Base-by-base conservation (phyloP, 2,797 vertebrate species). In the Eulemur rubriventer region DNA sequence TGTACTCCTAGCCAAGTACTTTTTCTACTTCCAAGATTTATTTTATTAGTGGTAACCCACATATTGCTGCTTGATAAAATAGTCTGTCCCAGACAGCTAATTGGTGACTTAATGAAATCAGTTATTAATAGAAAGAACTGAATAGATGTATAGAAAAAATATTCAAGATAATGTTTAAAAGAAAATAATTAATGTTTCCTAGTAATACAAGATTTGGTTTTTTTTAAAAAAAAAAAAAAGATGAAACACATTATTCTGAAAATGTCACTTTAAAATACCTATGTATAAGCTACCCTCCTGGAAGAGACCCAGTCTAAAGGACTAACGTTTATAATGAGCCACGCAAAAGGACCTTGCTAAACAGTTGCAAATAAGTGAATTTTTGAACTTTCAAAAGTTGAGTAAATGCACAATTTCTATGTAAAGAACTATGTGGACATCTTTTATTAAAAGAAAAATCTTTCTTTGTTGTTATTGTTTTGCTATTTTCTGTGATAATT, bases 1-100 rank as follows among this genome's bases (percentile, higher is more conserved):
- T 72, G 2, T 41, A 41, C 38, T 83, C 70, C 61, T 59, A 50
- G 33, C 26, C 65, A 55, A 67, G 24, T 57, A 65, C 13, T 30
- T 80, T 76, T n/a, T 91, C 59, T 85, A 16, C 26, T 61, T 50
- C 0, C 10, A 75, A 75, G 65, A 52, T 86, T 86, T 24, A 72
- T 79, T 73, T 89, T 95, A 67, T 72, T n/a, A 79, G 76, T 91
- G 70, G 20, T 41, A 82, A 78, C 30, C n/a, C 61, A 94, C 67
- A 82, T 72, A 73, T 20, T 50, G 26, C n/a, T 87, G 41, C 57
- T 90, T 79, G 57, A 90, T 73, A 48, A 87, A 90, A 83, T 69
- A 84, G 75, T 63, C 38, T 59, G 57, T 76, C 72, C 61, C 30
- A 72, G 57, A 61, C 8, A 84, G 52, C 12, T 55, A 46, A 22